These are phyloP conservation scores for Clusia tigrina DNA, from an alignment of 2,888 invertebrate genomes.

Conservation along the genomic window DNA sequence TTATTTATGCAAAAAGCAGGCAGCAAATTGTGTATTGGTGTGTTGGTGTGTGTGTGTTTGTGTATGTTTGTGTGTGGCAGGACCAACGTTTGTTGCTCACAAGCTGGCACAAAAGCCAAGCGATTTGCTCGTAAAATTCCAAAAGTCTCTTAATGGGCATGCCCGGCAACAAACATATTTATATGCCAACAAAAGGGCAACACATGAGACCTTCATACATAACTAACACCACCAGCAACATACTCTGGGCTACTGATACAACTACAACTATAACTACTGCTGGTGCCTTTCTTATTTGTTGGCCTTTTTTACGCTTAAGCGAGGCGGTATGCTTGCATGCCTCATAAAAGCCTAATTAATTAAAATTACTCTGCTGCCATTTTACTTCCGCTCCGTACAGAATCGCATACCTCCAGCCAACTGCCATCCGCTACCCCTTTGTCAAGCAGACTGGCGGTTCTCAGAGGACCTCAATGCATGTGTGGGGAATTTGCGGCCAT, in stretches of 20 bases:
- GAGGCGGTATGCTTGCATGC: slow-evolving; percentile 43
- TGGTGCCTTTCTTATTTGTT: background rate
- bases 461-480: background rate
- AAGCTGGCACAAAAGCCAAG: background rate
- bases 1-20: background rate
- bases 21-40: too few species aligned
- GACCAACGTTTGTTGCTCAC: slow-evolving; percentile 1
- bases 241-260: too few species aligned
- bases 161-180: background rate
- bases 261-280: too few species aligned
- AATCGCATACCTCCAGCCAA: background rate
- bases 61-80: too few species aligned
- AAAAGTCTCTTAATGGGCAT: background rate
- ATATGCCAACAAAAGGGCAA: background rate
- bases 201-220: too few species aligned
- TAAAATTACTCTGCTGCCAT: slow-evolving; percentile 53
- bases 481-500: background rate
- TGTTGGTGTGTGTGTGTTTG: too few species aligned
- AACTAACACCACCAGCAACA: too few species aligned
- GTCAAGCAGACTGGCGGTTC: background rate
- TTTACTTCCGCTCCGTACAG: slow-evolving; percentile 24
- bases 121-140: background rate
- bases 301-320: too few species aligned
- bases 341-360: slow-evolving; percentile 59
- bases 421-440: background rate